These are phyloP conservation scores for Oreonectes daqikongensis DNA, from an alignment of 2,797 vertebrate species.

Conservation along the genomic window DNA sequence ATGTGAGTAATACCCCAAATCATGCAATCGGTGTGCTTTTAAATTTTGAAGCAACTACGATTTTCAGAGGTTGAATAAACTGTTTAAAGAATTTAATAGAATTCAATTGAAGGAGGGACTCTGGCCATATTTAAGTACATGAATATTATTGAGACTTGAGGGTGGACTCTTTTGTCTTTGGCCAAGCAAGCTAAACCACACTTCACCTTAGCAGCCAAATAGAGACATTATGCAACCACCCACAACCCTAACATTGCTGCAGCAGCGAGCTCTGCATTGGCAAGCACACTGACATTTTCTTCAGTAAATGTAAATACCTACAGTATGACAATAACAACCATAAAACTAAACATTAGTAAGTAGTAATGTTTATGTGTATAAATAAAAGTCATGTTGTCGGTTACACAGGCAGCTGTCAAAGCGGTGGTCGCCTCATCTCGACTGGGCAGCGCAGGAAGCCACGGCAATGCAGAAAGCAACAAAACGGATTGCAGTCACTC, in stretches of 20 bases:
- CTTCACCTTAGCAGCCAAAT: too few species aligned
- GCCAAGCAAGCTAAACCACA: background rate
- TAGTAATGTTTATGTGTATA: background rate
- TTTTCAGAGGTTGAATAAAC: too few species aligned
- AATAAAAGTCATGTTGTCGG: constrained; percentile 17
- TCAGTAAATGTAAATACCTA: background rate
- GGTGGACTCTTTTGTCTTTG: background rate
- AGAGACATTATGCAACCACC: background rate
- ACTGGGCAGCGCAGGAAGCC: constrained; percentile 79
- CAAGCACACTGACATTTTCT: background rate
- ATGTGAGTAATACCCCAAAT: too few species aligned
- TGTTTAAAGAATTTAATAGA: background rate
- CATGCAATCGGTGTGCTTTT: too few species aligned
- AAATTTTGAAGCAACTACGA: too few species aligned
- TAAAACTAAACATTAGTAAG: background rate
- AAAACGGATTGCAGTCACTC: constrained; percentile 66
- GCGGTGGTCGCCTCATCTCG: constrained; percentile 86
- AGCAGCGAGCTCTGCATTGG: background rate
- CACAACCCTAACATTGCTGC: background rate
- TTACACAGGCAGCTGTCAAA: constrained; percentile 83
- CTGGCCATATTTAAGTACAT: too few species aligned
- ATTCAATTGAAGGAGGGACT: background rate
- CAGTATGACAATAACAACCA: background rate
- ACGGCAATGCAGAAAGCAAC: constrained; percentile 71
- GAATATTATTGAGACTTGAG: too few species aligned